These are phyloP conservation scores for Thaumetopoea pityocampa DNA, from an alignment of 1,140 invertebrate genomes.

Conservation along the genomic window DNA sequence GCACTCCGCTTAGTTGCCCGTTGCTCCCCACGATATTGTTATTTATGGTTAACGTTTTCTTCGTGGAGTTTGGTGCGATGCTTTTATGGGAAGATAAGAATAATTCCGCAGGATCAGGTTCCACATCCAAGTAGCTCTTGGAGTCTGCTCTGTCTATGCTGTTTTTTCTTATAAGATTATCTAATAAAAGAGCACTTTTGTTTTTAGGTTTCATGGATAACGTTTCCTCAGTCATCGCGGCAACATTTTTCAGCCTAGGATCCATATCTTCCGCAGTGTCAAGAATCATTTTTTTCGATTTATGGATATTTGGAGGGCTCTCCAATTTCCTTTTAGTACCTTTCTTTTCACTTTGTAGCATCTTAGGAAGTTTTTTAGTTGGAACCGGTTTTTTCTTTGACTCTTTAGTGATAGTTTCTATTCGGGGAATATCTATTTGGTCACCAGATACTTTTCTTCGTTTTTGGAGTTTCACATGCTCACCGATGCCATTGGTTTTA, in stretches of 20 bases:
- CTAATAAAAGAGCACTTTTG: constrained; percentile 71
- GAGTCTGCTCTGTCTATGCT: constrained; percentile 71
- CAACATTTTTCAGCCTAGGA: constrained; percentile 37
- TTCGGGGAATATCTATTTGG: constrained; percentile 39
- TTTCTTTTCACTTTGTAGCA: constrained; percentile 46
- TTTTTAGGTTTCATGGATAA: constrained; percentile 57
- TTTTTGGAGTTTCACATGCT: constrained; percentile 75
- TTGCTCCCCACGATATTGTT: constrained; percentile 76
- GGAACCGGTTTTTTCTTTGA: constrained; percentile 45
- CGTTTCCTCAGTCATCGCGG: constrained; percentile 39
- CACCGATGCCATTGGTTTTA: constrained; percentile 72
- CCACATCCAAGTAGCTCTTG: constrained; percentile 51
- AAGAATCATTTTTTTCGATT: constrained; percentile 45
- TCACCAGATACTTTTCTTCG: constrained; percentile 75
- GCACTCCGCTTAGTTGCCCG: constrained; percentile 45
- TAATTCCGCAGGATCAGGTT: constrained; percentile 61
- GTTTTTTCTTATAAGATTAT: constrained; percentile 76
- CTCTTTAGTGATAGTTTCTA: constrained; percentile 59
- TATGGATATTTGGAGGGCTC: constrained; percentile 26
- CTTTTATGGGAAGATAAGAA: constrained; percentile 57
- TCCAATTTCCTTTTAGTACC: constrained; percentile 53
- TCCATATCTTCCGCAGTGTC: constrained; percentile 41
- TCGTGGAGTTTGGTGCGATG: constrained; percentile 39
- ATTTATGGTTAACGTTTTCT: constrained; percentile 68
- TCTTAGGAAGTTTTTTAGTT: constrained; percentile 43